Percentiles rank a stretch among this genome's conserved stretches.
These are phyloP conservation scores for Acanthosoma haemorrhoidale DNA, from an alignment of 2,888 invertebrate species.

Conservation along the genomic window DNA sequence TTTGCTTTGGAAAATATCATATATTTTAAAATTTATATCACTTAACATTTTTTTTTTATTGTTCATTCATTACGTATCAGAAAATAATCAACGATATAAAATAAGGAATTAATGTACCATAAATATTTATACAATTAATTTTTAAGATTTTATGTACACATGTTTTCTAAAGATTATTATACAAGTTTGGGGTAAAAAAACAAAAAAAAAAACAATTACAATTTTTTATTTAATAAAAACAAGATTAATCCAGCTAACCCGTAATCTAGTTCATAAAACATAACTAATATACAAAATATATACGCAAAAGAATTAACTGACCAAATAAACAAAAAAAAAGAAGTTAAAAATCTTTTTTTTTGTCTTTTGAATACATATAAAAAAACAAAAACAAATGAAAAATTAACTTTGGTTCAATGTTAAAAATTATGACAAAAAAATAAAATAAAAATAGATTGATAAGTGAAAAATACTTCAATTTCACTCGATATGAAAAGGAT, in stretches of 20 bases:
- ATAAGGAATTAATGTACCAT: not conserved
- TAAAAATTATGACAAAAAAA: not conserved
- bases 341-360: not conserved
- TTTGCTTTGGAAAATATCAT: not conserved
- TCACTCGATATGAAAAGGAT: slow-evolving; percentile 1
- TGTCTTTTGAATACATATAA: not conserved
- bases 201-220: not conserved
- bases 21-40: not conserved
- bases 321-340: too few species aligned
- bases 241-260: not conserved
- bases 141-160: not conserved
- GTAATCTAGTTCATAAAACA: slow-evolving; percentile 2
- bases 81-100: not conserved
- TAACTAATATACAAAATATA: not conserved
- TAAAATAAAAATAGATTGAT: not conserved
- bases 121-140: not conserved
- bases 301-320: not conserved
- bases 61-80: not conserved
- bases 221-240: not conserved
- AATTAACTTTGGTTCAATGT: not conserved
- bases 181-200: not conserved
- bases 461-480: not conserved
- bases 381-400: slow-evolving; percentile 9
- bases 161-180: slow-evolving; percentile 6
- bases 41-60: not conserved